Conservation (phyloP, 2,888 invertebrate species). For the Netelia virgata region DNA sequence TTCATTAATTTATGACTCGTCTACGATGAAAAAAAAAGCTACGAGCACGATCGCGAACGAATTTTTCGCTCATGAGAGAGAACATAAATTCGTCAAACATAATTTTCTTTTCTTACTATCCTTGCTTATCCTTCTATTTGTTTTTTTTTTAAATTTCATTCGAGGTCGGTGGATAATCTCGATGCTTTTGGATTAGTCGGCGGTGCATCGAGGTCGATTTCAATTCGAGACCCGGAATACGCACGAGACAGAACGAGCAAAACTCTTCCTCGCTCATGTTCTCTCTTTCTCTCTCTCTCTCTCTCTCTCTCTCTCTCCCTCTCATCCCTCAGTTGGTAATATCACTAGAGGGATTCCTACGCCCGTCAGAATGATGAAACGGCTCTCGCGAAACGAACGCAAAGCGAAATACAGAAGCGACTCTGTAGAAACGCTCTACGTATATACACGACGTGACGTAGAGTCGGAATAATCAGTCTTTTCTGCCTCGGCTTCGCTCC, state of each 20-base stretch:
- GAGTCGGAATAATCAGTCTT: slow-evolving; percentile 67
- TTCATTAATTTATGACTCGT: too few relatives aligned
- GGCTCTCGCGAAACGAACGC: slow-evolving; percentile 63
- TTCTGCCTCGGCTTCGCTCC: slow-evolving; percentile 60
- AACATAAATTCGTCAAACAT: not conserved
- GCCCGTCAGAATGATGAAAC: slow-evolving; percentile 69
- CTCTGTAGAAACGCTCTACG: slow-evolving; percentile 5
- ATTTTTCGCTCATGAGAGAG: not conserved
- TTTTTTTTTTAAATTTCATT: slow-evolving; percentile 20
- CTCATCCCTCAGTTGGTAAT: slow-evolving; percentile 58
- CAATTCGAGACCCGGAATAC: slow-evolving; percentile 41
- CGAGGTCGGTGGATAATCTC: slow-evolving; percentile 25
- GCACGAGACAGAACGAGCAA: slow-evolving; percentile 36
- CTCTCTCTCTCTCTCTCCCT: slow-evolving; percentile 22
- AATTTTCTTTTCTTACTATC: slow-evolving; percentile 10
- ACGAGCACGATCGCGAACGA: too few relatives aligned
- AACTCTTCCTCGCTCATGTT: slow-evolving; percentile 18
- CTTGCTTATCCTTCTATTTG: slow-evolving; percentile 5
- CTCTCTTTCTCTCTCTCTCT: slow-evolving; percentile 11
- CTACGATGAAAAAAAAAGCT: too few relatives aligned
- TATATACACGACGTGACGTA: slow-evolving; percentile 40
- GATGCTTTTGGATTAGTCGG: slow-evolving; percentile 33
- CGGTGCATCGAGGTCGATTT: slow-evolving; percentile 52
- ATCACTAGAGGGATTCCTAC: slow-evolving; percentile 67
- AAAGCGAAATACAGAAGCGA: slow-evolving; percentile 57